Percentiles rank a stretch among this genome's conserved stretches.
Conservation (phyloP, 2,888 invertebrate genomes). For the Diloba caeruleocephala region DNA sequence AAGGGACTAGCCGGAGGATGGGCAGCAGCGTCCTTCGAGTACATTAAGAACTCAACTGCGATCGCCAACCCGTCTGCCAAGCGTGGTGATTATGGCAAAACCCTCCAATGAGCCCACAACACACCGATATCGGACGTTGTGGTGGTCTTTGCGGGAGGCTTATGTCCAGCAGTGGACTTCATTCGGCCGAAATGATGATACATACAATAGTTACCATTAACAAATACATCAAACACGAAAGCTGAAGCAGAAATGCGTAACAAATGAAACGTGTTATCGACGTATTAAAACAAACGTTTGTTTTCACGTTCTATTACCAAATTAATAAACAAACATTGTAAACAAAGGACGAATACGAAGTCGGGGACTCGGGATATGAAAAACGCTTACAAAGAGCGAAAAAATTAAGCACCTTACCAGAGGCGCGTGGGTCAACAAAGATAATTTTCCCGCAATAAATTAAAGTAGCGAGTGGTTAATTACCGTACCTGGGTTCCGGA, state of each 20-base stretch:
- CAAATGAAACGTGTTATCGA: slow-evolving; percentile 41
- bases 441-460: slow-evolving; percentile 81
- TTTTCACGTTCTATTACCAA: slow-evolving; percentile 53
- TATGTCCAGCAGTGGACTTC: no score
- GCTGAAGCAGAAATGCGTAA: slow-evolving; percentile 46
- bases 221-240: slow-evolving; percentile 40
- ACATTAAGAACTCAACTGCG: no score
- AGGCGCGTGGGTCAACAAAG: slow-evolving; percentile 82
- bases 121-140: no score
- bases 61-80: no score
- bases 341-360: slow-evolving; percentile 52
- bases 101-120: no score
- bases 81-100: no score
- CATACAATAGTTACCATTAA: slow-evolving; percentile 25
- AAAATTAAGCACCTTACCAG: slow-evolving; percentile 70
- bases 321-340: slow-evolving; percentile 62
- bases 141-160: no score
- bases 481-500: slow-evolving; percentile 69
- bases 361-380: slow-evolving; percentile 54
- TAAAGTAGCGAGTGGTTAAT: slow-evolving; percentile 75
- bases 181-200: slow-evolving; percentile 11
- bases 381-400: slow-evolving; percentile 69
- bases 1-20: no score
- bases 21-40: no score
- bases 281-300: slow-evolving; percentile 38